Evolutionary conservation across 2,113 vertebrate genomes (phyloP).

Genomic region (Syngnathus typhle): DNA sequence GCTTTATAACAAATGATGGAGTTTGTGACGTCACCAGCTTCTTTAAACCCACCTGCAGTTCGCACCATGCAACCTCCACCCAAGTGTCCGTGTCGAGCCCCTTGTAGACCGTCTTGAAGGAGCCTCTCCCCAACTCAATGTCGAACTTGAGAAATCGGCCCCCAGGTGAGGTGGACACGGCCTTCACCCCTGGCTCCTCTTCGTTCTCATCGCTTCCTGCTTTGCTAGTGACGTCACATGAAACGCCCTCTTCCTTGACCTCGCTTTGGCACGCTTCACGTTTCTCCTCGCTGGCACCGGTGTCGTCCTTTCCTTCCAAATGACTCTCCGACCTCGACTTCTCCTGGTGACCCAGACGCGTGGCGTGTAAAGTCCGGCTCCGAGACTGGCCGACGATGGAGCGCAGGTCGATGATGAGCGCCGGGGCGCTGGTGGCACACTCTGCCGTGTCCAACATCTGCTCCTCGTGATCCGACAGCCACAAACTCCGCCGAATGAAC

Average conservation of each 20-base stretch:
- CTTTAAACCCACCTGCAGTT: constrained; percentile 87
- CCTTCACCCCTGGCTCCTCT: constrained; percentile 92
- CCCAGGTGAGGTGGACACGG: constrained; percentile 89
- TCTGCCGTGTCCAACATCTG: constrained; percentile 74
- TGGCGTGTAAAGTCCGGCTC: constrained; percentile 42
- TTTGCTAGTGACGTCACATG: constrained; percentile 67
- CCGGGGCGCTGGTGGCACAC: constrained; percentile 53
- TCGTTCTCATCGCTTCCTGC: constrained; percentile 81
- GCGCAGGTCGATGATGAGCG: constrained; percentile 57
- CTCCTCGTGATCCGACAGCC: constrained; percentile 87
- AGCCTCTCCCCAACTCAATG: constrained; percentile 93
- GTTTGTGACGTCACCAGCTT: neutral
- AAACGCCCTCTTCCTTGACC: constrained; percentile 46
- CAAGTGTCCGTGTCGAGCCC: constrained; percentile 96
- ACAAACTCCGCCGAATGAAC: constrained; percentile 84
- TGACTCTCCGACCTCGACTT: constrained; percentile 48
- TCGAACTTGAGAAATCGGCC: constrained; percentile 99
- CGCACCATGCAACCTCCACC: constrained; percentile 98
- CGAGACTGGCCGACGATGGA: constrained; percentile 62
- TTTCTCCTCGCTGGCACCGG: constrained; percentile 47
- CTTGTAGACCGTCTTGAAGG: constrained; percentile 98
- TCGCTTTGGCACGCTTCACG: constrained; percentile 34
- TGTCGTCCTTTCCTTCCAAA: constrained; percentile 50
- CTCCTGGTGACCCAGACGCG: constrained; percentile 51
- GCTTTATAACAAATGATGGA: neutral